phyloP scores from a whole-genome alignment of 1,140 invertebrate genomes.

The Diachasma alloeum region DNA sequence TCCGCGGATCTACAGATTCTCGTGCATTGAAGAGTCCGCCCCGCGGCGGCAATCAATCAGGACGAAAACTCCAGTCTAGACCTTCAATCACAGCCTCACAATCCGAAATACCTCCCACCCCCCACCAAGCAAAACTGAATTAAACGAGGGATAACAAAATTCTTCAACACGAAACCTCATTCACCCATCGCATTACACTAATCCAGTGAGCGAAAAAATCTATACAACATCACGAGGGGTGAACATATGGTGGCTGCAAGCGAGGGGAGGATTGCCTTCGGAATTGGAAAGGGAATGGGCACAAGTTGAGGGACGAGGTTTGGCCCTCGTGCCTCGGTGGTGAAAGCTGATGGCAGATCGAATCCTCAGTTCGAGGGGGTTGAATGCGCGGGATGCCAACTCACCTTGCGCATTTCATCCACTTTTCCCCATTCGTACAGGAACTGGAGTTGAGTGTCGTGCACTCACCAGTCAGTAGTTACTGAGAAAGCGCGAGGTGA shows the following conservation, averaged over 20 bases:
- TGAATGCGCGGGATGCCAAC: slow-evolving; percentile 15
- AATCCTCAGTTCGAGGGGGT: slow-evolving; percentile 21
- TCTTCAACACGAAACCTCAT: not conserved
- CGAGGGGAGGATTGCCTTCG: not conserved
- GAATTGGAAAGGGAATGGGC: not conserved
- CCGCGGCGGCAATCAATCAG: not conserved
- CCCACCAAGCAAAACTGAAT: too few species aligned
- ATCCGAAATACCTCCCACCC: not conserved
- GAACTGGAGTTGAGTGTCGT: not conserved
- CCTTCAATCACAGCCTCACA: not conserved
- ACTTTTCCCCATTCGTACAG: not conserved
- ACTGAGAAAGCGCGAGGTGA: not conserved
- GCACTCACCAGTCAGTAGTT: not conserved
- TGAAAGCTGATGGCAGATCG: slow-evolving; percentile 27
- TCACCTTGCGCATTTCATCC: slow-evolving; percentile 21
- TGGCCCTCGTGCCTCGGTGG: not conserved
- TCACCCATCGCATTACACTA: not conserved
- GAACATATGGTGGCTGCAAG: not conserved
- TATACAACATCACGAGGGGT: too few species aligned
- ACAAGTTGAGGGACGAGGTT: not conserved
- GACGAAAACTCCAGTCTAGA: not conserved
- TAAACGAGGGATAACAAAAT: too few species aligned
- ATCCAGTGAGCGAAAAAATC: too few species aligned
- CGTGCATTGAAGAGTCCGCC: not conserved
- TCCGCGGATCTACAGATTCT: not conserved